A percentile compares a stretch with the other conserved stretches of the same genome.
phyloP scores from a whole-genome alignment of 2,797 vertebrate genomes.

The Channallabes apus region DNA sequence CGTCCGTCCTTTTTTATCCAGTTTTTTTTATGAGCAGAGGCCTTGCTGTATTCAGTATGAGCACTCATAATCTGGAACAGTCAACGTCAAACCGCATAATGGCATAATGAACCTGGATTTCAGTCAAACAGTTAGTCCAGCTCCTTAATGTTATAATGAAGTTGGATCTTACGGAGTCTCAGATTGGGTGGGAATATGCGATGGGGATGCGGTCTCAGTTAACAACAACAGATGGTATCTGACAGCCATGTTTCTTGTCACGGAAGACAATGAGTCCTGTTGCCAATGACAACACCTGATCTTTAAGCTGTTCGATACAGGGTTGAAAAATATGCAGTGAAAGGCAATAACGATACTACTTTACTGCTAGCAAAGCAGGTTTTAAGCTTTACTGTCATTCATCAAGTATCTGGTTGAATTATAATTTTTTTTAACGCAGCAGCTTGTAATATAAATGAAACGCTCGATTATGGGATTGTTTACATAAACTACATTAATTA shows the following conservation, averaged over 20 bases:
- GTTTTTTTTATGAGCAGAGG: not conserved
- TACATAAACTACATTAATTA: not conserved
- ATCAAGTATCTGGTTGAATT: not conserved
- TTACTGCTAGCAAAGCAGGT: constrained; percentile 11
- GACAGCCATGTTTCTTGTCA: constrained; percentile 22
- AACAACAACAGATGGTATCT: constrained; percentile 37
- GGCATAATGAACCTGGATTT: constrained; percentile 21
- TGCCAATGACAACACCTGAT: constrained; percentile 18
- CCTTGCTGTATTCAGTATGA: not conserved
- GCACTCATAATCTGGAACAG: constrained; percentile 15
- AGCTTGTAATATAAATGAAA: constrained; percentile 11
- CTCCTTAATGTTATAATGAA: constrained; percentile 22
- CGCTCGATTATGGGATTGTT: not conserved
- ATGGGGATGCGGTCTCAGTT: constrained; percentile 17
- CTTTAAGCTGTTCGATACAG: constrained; percentile 22
- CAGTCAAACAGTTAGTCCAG: constrained; percentile 22
- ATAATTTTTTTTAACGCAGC: not conserved
- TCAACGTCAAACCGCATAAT: not conserved
- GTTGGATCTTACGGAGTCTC: constrained; percentile 6
- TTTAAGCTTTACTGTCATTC: not conserved
- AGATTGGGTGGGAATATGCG: constrained; percentile 23
- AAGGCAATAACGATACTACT: not conserved
- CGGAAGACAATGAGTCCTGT: not conserved
- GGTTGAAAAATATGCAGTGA: not conserved
- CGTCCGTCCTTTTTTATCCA: not conserved